phyloP scores from a whole-genome alignment of 2,888 invertebrate species.

The Chorisops tibialis region DNA sequence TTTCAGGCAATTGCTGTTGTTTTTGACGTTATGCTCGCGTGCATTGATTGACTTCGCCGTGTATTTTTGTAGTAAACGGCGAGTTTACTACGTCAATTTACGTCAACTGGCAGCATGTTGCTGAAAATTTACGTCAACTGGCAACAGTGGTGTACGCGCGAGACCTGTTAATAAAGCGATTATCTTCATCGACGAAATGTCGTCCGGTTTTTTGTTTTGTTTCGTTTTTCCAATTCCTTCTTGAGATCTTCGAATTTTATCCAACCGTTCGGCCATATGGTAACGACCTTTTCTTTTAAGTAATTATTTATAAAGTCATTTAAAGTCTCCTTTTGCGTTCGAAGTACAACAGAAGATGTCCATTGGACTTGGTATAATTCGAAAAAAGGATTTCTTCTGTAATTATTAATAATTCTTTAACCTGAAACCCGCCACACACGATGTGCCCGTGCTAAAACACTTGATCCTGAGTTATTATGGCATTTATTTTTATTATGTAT shows the following conservation, averaged over 20 bases:
- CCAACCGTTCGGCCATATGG: conserved; percentile 59
- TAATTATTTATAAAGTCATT: conserved; percentile 54
- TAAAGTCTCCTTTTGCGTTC: conserved; percentile 52
- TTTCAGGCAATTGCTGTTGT: conserved; percentile 3
- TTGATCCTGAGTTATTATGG: too few species aligned
- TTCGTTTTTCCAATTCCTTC: conserved; percentile 47
- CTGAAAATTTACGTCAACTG: too few species aligned
- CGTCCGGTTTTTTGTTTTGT: conserved; percentile 36
- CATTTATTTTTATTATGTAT: too few species aligned
- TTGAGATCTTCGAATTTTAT: conserved; percentile 52
- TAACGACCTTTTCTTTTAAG: conserved; percentile 53
- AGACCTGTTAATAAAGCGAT: conserved; percentile 14
- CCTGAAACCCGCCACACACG: too few species aligned
- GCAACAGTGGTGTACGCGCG: not conserved
- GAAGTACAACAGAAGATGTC: conserved; percentile 49
- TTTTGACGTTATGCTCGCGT: conserved; percentile 28
- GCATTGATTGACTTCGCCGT: conserved; percentile 16
- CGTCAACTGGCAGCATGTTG: too few species aligned
- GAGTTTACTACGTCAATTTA: too few species aligned
- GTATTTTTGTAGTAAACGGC: too few species aligned
- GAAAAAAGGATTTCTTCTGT: conserved; percentile 39
- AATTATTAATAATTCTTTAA: too few species aligned
- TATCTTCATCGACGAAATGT: not conserved
- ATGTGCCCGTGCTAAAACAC: too few species aligned
- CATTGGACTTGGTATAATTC: conserved; percentile 49